A percentile compares a stretch with the other conserved stretches of the same genome.
Conservation (phyloP, 2,113 vertebrate species). For the Microtus richardsoni region DNA sequence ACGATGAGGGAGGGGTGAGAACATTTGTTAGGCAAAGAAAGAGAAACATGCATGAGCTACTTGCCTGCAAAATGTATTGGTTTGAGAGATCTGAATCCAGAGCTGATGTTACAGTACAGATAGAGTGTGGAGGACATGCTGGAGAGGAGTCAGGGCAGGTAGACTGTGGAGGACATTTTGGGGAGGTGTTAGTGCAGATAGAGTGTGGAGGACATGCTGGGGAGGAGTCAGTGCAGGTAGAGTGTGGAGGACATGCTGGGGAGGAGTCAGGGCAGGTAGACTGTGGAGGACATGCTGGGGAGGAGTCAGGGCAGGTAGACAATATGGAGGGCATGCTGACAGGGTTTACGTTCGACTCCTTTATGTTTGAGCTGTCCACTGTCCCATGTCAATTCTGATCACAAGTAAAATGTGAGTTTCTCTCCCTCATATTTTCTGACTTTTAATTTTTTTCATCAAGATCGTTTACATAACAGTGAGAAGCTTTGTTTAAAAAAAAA, state of each 20-base stretch:
- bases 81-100: too few relatives aligned
- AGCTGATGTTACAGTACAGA: too few relatives aligned
- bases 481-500: not conserved
- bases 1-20: too few relatives aligned
- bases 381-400: not conserved
- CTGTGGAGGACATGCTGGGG: not conserved
- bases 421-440: not conserved
- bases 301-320: not conserved
- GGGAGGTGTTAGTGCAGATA: not conserved
- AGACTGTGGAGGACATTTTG: not conserved
- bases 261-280: not conserved
- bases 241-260: not conserved
- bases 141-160: too few relatives aligned
- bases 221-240: not conserved
- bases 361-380: not conserved
- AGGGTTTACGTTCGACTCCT: not conserved
- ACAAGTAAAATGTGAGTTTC: not conserved
- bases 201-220: not conserved
- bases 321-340: not conserved
- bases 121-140: too few relatives aligned
- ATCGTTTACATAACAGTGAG: not conserved
- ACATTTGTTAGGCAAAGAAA: not conserved
- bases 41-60: not conserved
- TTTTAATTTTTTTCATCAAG: not conserved
- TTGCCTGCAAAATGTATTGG: not conserved